These are phyloP conservation scores for Arctopsyche grandis DNA, from an alignment of 1,140 invertebrate genomes.

Conservation along the genomic window DNA sequence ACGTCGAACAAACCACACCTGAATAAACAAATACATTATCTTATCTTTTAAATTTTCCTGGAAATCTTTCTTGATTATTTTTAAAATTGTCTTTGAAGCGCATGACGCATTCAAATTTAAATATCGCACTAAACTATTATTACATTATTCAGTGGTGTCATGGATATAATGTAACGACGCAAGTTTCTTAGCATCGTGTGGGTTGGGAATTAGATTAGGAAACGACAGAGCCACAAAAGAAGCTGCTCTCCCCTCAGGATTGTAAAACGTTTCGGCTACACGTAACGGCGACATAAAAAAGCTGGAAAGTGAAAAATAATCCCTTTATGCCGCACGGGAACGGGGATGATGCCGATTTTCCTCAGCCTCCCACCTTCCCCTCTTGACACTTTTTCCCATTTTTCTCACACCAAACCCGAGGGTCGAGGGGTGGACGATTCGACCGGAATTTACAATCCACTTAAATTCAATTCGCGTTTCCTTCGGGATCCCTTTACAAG, in stretches of 20 bases:
- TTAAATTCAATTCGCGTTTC: slow-evolving; percentile 51
- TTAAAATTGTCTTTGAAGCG: no score
- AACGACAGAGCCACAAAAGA: slow-evolving; percentile 42
- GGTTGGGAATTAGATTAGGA: slow-evolving; percentile 47
- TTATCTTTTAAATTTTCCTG: no score
- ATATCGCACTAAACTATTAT: no score
- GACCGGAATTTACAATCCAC: slow-evolving; percentile 49
- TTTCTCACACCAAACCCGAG: slow-evolving; percentile 47
- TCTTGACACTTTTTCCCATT: slow-evolving; percentile 51
- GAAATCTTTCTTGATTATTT: no score
- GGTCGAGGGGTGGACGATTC: slow-evolving; percentile 34
- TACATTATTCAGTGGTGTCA: no score
- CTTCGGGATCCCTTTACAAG: slow-evolving; percentile 8
- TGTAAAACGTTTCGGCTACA: slow-evolving; percentile 13
- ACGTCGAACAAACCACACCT: no score
- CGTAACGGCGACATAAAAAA: slow-evolving; percentile 49
- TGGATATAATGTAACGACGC: no score
- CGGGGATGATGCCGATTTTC: slow-evolving; percentile 17
- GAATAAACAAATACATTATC: no score
- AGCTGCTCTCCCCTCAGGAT: slow-evolving; percentile 28
- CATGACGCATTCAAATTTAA: no score
- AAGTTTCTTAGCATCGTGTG: no score
- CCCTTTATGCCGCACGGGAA: slow-evolving; percentile 44
- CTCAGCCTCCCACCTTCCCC: neutral
- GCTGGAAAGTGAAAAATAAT: slow-evolving; percentile 54